A percentile compares a stretch with the other conserved stretches of the same genome.
phyloP scores from a whole-genome alignment of 2,888 invertebrate genomes.

The Anoplius nigerrimus region DNA sequence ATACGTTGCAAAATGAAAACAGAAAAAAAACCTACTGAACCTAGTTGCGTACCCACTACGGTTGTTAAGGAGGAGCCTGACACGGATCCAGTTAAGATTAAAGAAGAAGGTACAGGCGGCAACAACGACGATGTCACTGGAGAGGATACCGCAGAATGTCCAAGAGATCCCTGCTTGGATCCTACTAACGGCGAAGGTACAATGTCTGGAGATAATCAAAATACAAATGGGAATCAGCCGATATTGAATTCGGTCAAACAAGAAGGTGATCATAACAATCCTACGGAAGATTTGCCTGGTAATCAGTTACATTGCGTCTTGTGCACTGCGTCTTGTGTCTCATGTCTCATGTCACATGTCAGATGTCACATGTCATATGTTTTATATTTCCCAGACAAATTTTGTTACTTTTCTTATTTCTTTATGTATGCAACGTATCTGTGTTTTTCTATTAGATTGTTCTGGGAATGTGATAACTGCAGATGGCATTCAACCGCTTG shows the following conservation, averaged over 20 bases:
- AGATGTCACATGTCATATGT: constrained; percentile 2
- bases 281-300: constrained; percentile 67
- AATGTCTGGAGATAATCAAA: constrained; percentile 66
- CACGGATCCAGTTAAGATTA: constrained; percentile 70
- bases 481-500: constrained; percentile 84
- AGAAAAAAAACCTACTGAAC: constrained; percentile 72
- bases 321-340: no score
- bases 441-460: constrained; percentile 55
- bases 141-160: constrained; percentile 67
- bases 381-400: background rate
- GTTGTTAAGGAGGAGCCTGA: constrained; percentile 73
- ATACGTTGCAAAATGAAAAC: constrained; percentile 69
- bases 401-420: background rate
- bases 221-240: constrained; percentile 60
- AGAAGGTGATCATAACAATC: constrained; percentile 67
- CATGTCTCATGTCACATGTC: background rate
- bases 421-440: constrained; percentile 15
- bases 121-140: constrained; percentile 68
- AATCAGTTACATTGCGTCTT: constrained; percentile 9
- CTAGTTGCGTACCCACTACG: constrained; percentile 69
- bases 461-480: constrained; percentile 73
- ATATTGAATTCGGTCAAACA: constrained; percentile 68
- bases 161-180: constrained; percentile 66
- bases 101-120: constrained; percentile 65
- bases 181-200: constrained; percentile 62